Percentiles rank a stretch among this genome's conserved stretches.
Conservation (phyloP, 2,888 invertebrate genomes). For the Cecidostiba fungosa region DNA sequence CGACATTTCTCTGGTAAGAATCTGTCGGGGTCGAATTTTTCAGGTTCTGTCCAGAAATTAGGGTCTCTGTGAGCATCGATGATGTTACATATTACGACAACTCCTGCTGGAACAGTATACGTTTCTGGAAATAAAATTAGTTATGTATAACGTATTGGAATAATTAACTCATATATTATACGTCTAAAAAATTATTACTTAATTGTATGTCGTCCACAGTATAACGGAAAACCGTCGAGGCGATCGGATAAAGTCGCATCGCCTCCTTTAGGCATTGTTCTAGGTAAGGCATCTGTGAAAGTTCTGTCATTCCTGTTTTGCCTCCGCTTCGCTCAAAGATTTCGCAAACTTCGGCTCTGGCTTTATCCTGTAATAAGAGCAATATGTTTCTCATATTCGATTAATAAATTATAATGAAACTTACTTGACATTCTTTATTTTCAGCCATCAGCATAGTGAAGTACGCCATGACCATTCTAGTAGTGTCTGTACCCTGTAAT, state of each 20-base stretch:
- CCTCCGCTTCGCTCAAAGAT: background rate
- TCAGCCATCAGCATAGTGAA: slow-evolving; percentile 81
- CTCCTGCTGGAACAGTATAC: slow-evolving; percentile 81
- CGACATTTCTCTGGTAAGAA: slow-evolving; percentile 82
- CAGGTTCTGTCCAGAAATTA: slow-evolving; percentile 84
- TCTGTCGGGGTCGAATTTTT: slow-evolving; percentile 75
- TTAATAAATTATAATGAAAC: background rate
- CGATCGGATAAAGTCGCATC: slow-evolving; percentile 1
- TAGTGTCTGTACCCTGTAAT: slow-evolving; percentile 83
- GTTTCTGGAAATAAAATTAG: slow-evolving; percentile 74
- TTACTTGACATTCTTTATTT: slow-evolving; percentile 73
- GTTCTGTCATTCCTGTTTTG: background rate
- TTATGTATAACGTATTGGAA: too few relatives aligned
- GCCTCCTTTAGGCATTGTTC: slow-evolving; percentile 12
- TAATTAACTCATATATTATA: too few relatives aligned
- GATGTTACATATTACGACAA: slow-evolving; percentile 78
- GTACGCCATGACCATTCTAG: slow-evolving; percentile 81
- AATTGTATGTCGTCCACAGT: background rate
- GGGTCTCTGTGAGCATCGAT: slow-evolving; percentile 85
- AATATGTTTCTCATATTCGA: background rate
- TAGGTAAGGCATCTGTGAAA: background rate
- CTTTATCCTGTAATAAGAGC: background rate
- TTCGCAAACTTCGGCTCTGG: slow-evolving; percentile 7
- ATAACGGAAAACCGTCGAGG: background rate
- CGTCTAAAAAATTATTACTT: background rate